A percentile compares a stretch with the other conserved stretches of the same genome.
Evolutionary conservation across 2,113 vertebrate species (phyloP).

Genomic region (Lampris incognitus): DNA sequence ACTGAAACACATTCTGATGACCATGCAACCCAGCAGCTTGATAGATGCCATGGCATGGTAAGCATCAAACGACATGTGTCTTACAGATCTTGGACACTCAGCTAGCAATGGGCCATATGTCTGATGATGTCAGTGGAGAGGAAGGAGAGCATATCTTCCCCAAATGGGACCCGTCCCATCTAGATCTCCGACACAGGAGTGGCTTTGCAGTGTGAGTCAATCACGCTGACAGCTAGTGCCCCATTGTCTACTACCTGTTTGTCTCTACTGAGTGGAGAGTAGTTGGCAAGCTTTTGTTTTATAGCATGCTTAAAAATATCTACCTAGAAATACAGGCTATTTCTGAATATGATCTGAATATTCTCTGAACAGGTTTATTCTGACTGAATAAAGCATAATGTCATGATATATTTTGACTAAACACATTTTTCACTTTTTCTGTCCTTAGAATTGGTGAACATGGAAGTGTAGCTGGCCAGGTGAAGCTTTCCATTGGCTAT

Average conservation of each 20-base stretch:
- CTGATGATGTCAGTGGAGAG: conserved; percentile 2
- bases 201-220: conserved; percentile 69
- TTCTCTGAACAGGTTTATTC: conserved; percentile 7
- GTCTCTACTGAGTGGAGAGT: not conserved
- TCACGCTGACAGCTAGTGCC: not conserved
- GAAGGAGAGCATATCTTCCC: conserved; percentile 52
- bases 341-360: not conserved
- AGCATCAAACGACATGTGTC: not conserved
- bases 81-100: conserved; percentile 80
- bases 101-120: conserved; percentile 62
- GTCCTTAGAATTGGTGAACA: conserved; percentile 55
- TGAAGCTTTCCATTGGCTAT: conserved; percentile 87
- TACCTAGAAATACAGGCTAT: not conserved
- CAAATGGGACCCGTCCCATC: conserved; percentile 74
- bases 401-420: not conserved
- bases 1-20: too few species aligned
- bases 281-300: not conserved
- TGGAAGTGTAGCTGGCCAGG: conserved; percentile 70
- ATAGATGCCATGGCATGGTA: not conserved
- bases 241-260: not conserved
- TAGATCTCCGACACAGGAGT: conserved; percentile 75
- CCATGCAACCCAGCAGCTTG: too few species aligned
- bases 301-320: not conserved
- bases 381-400: not conserved
- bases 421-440: not conserved